These are phyloP conservation scores for Blastomussa wellsi DNA, from an alignment of 92 coral and sea anemone species.

Conservation along the genomic window DNA sequence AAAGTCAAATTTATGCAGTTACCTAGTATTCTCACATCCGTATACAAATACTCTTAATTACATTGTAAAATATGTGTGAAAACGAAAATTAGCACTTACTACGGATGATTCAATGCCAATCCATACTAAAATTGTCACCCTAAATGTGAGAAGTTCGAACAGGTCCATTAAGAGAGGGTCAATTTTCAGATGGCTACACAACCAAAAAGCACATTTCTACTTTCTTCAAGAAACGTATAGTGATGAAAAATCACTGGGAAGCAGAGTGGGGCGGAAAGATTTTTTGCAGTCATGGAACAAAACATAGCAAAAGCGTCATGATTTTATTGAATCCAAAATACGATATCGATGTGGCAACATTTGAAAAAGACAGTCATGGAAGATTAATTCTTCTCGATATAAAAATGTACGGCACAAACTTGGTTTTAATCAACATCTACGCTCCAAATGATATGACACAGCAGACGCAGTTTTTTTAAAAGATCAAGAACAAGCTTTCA, in stretches of 20 bases:
- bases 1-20: too few relatives aligned
- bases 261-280: constrained; percentile 31
- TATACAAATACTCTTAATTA: too few relatives aligned
- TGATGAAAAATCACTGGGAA: constrained; percentile 8
- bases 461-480: background rate
- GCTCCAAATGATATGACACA: constrained; percentile 1
- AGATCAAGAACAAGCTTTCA: too few relatives aligned
- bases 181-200: constrained; percentile 25
- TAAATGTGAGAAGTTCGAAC: constrained; percentile 16
- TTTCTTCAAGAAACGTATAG: constrained; percentile 18
- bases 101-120: background rate
- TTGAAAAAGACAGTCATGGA: background rate
- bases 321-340: constrained; percentile 3
- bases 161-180: constrained; percentile 3
- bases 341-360: constrained; percentile 1
- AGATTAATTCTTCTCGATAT: constrained; percentile 18
- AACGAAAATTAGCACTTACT: background rate
- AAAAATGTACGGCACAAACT: constrained; percentile 6
- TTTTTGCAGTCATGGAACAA: constrained; percentile 26
- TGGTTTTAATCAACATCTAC: background rate
- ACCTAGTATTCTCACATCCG: too few relatives aligned
- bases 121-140: constrained; percentile 3
- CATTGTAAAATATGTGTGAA: too few relatives aligned
- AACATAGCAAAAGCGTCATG: constrained; percentile 13
- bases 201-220: constrained; percentile 11